Evolutionary conservation across 2,888 invertebrate species (phyloP), one percentile per base, ranked within the genome.

Genomic region (Leucoptera coffeella): DNA sequence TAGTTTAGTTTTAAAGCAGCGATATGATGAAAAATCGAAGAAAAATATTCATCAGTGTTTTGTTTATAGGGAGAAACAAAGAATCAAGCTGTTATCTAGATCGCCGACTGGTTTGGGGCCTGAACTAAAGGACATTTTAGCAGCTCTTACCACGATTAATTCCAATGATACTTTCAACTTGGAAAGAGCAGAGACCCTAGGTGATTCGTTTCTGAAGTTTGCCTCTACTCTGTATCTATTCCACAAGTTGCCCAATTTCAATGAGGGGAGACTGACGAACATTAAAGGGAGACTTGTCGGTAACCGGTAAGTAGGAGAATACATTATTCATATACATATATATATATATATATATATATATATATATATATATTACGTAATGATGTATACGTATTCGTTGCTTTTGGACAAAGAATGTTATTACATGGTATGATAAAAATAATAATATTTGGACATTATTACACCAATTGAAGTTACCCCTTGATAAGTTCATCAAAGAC

Each of bases 191-290:
- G 93, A 94, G 55, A 89, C 89, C 0, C 73, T 95, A 3, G 95
- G 94, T 0, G 94, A 95, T 50, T 84, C 91, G 0, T 87, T 86
- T 51, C 61, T 95, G 5, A 94, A 95, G 58, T 84, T 82, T 39
- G 78, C 83, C 2, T 72, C 78, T 2, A 83, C 85, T 1, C 52
- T 88, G 3, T 87, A 78, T 47, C 60, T 92, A 12, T 85, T 76
- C 45, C 75, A 81, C 36, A 67, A 73, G 29, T 89, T 81, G 48
- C 77, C 82, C 1, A 50, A 53, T 0, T 74, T 76, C 22, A 78
- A 82, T 39, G 93, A 94, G 57, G 93, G 93, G 0, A 75, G 78
- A 34, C 65, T 92, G 14, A 89, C 89, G 1, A 71, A 74, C 30
- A 59, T 90, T 9, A 83, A 93, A 42, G 58, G 77, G 1, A 60